A percentile compares a stretch with the other conserved stretches of the same genome.
These are phyloP conservation scores for Pseudomyrmex gracilis DNA, from an alignment of 1,140 invertebrate genomes.

Conservation along the genomic window DNA sequence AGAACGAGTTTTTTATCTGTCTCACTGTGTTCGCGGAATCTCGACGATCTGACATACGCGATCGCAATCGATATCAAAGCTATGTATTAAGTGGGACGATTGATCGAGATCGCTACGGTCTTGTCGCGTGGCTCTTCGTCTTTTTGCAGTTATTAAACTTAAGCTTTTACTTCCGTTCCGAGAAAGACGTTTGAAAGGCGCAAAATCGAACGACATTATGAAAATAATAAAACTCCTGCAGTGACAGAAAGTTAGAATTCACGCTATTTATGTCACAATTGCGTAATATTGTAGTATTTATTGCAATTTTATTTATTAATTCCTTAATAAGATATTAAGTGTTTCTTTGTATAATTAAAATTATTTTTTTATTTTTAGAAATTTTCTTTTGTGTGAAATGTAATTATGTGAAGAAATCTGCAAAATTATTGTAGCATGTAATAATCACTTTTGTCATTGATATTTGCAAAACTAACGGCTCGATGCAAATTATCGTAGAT, in stretches of 20 bases:
- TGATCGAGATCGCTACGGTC: constrained; percentile 30
- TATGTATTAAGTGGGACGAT: constrained; percentile 32
- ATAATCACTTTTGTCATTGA: constrained; percentile 32
- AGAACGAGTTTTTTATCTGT: constrained; percentile 39
- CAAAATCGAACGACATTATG: constrained; percentile 10
- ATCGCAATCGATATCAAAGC: constrained; percentile 35
- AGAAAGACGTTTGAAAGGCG: not conserved
- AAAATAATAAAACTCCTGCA: not conserved
- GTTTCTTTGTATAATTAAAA: not conserved
- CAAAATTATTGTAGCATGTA: not conserved
- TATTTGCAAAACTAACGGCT: constrained; percentile 27
- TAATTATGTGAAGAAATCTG: not conserved
- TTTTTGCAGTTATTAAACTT: not conserved
- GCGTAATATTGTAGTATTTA: too few species aligned
- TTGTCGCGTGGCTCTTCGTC: not conserved
- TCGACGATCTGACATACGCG: constrained; percentile 26
- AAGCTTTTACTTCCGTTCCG: constrained; percentile 23
- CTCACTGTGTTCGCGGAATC: not conserved
- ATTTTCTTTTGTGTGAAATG: not conserved
- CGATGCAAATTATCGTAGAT: constrained; percentile 40
- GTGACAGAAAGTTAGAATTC: not conserved
- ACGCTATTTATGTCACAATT: too few species aligned
- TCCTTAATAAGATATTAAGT: not conserved
- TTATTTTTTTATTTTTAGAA: not conserved
- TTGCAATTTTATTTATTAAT: constrained; percentile 1